A percentile compares a stretch with the other conserved stretches of the same genome.
Conservation (phyloP, 2,888 invertebrate genomes). For the Orchestes rusci region DNA sequence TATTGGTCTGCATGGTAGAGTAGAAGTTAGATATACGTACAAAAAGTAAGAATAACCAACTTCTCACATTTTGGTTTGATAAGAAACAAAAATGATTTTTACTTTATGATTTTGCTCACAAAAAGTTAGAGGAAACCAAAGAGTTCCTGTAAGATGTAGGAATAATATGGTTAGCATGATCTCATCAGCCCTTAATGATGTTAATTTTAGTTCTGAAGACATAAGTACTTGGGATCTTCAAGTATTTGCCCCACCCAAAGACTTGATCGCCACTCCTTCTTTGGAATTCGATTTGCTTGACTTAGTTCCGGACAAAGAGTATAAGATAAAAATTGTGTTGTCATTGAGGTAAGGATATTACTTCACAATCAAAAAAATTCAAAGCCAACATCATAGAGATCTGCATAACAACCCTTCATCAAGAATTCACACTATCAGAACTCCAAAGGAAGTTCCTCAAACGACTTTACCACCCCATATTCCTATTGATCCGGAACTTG, state of each 20-base stretch:
- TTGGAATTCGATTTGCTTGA: constrained; percentile 76
- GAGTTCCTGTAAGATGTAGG: too few relatives aligned
- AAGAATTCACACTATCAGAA: constrained; percentile 66
- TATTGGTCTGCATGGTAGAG: constrained; percentile 79
- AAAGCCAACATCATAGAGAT: constrained; percentile 41
- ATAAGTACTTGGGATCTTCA: constrained; percentile 73
- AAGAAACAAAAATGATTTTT: too few relatives aligned
- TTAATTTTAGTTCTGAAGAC: constrained; percentile 41
- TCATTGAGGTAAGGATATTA: constrained; percentile 49
- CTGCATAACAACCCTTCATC: constrained; percentile 72
- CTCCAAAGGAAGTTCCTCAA: constrained; percentile 49
- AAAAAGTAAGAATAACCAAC: constrained; percentile 51
- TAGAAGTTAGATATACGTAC: constrained; percentile 80
- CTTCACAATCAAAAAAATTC: background rate
- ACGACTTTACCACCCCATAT: constrained; percentile 54
- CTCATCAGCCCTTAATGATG: too few relatives aligned
- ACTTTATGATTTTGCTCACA: too few relatives aligned
- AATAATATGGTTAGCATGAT: too few relatives aligned
- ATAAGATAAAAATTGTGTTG: constrained; percentile 75
- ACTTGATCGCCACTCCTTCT: constrained; percentile 77
- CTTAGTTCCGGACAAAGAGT: constrained; percentile 70
- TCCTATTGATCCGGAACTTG: constrained; percentile 65
- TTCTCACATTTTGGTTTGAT: constrained; percentile 1
- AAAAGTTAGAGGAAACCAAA: too few relatives aligned
- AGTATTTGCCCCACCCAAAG: constrained; percentile 80